Evolutionary conservation across 2,113 vertebrate genomes (phyloP), one percentile per base, ranked within the genome.

Genomic region (Melanostigma gelatinosum): DNA sequence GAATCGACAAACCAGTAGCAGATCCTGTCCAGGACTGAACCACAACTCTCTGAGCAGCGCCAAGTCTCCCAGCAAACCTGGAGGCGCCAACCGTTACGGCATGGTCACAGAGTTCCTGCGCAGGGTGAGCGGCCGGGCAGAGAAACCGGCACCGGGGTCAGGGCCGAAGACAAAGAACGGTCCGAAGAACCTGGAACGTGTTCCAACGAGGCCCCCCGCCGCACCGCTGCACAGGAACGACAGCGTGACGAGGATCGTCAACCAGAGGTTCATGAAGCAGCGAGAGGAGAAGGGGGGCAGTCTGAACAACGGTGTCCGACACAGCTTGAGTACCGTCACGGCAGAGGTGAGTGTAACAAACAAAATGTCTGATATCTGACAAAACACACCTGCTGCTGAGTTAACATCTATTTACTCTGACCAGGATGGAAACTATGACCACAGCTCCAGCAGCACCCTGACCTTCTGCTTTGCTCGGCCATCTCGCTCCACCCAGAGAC

Each of bases 61-160:
- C 70, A 95, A 94, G 72, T 68, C 88, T 11, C 76, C 87, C 15
- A 29, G 63, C 46, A 98, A 97, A 88, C 82, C 95, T 0, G 94
- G 85, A 3, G 87, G 96, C 50, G 80, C 93, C 0, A 95, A 96
- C 73, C 97, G 96, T 20, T 98, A 97, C 0, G 98, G 97, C 62
- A 92, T 99, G 0, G 97, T 99, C 73, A 97, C 98, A 52, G 98
- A 98, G 92, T 99, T 99, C 92, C 96, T 99, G 73, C 96, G 97
- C 52, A 96, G 96, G 0, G 97, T 99, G 65, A 99, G 98, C 0
- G 97, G 97, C 62, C 95, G 97, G 18, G 94, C 93, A 0, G 97
- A 97, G 20, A 98, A 96, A 85, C 94, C 96, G 52, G 95, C 90
- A 0, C 79, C 90, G 0, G 89, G 65, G 78, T 91, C 85, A 1